phyloP scores from a whole-genome alignment of 2,888 invertebrate species.

The Chromoteleia sp. region DNA sequence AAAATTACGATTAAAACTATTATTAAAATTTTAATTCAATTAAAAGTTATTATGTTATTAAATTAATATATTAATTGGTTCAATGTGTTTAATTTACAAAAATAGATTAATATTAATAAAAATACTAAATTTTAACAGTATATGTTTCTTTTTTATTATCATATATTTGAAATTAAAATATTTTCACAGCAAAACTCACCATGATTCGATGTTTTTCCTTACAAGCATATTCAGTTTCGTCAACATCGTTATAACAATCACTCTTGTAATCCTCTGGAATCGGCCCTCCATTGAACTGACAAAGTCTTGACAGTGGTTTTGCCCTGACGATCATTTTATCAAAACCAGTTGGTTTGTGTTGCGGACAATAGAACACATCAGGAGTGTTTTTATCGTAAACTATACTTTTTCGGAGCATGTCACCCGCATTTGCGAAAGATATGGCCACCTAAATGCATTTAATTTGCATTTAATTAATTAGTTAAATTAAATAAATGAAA shows the following conservation, averaged over 20 bases:
- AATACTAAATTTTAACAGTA: too few species aligned
- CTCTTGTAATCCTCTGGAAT: conserved; percentile 91
- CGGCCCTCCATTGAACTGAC: conserved; percentile 90
- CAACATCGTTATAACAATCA: conserved; percentile 92
- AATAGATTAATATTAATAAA: background rate
- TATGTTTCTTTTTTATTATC: too few species aligned
- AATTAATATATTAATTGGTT: too few species aligned
- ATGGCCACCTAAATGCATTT: conserved; percentile 65
- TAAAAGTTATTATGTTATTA: too few species aligned
- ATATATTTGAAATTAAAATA: background rate
- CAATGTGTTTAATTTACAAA: too few species aligned
- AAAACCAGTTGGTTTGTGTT: conserved; percentile 90
- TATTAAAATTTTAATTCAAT: background rate
- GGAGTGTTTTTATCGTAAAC: conserved; percentile 92
- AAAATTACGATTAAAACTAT: too few species aligned
- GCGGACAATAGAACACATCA: conserved; percentile 92
- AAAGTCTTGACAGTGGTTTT: conserved; percentile 89
- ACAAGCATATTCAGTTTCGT: conserved; percentile 92
- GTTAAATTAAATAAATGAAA: background rate
- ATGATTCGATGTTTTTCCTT: conserved; percentile 92
- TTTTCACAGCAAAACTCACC: conserved; percentile 85
- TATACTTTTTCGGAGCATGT: conserved; percentile 91
- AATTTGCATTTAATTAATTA: background rate
- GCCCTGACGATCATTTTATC: conserved; percentile 90
- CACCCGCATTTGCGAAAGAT: conserved; percentile 85